These are phyloP conservation scores for Spodoptera frugiperda DNA, from an alignment of 1,140 invertebrate genomes.

Conservation along the genomic window DNA sequence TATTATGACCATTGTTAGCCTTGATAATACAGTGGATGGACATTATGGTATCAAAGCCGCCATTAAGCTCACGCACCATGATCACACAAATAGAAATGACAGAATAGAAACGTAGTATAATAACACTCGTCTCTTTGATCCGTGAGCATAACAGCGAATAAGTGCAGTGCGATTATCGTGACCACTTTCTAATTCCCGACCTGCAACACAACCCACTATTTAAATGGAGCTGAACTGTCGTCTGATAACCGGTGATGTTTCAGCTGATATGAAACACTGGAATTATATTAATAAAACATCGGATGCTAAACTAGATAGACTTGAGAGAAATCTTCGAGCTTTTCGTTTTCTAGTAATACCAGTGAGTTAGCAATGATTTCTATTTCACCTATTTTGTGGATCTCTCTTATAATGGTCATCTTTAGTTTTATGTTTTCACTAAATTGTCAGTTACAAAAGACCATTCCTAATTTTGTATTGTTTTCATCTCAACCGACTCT, in stretches of 20 bases:
- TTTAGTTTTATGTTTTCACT: no score
- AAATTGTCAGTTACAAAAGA: no score
- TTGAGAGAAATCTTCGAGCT: background rate
- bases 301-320: background rate
- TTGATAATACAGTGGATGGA: background rate
- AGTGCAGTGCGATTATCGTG: slow-evolving; percentile 34
- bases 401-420: no score
- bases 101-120: slow-evolving; percentile 39
- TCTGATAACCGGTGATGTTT: slow-evolving; percentile 18
- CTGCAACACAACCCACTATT: slow-evolving; percentile 42
- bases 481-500: no score
- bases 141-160: slow-evolving; percentile 29
- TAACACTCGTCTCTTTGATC: slow-evolving; percentile 25
- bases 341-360: background rate
- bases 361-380: no score
- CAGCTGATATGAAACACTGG: slow-evolving; percentile 13
- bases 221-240: slow-evolving; percentile 45
- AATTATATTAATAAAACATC: slow-evolving; percentile 17
- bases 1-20: background rate
- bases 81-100: slow-evolving; percentile 13
- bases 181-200: slow-evolving; percentile 40
- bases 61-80: slow-evolving; percentile 6
- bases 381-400: no score
- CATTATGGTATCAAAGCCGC: background rate
- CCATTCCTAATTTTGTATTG: no score